Base-by-base conservation (phyloP, 1,140 invertebrate species). In the Babylonia areolata region DNA sequence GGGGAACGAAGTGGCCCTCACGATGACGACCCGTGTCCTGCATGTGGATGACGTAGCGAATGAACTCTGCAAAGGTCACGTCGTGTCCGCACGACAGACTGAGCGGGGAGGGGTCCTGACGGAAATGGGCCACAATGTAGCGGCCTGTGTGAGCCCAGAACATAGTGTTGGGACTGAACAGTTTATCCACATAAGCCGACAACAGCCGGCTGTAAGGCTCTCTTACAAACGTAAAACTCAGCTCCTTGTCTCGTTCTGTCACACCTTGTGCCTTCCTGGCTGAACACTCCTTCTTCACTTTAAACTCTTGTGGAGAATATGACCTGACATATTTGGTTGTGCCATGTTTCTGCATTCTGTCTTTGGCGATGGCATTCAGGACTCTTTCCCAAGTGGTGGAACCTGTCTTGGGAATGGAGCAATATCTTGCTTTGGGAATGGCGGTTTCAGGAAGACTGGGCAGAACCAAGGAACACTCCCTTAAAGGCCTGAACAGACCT, bases 201-300 rank as follows among this genome's bases (percentile, higher is more conserved):
- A 93, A 40, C 2, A 92, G 84, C n/a, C 92, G 64, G 39, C 90
- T 88, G 83, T 89, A 93, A 0, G 92, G 92, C 58, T 93, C 92
- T 33, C 92, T 54, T 0, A 93, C 91, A 75, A 92, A 93, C 87
- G 92, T 88, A n/a, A 93, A 84, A 23, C 35, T 28, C 3, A 33
- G 5, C 2, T 73, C 64, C n/a, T 75, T 46, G 2, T 42, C 35
- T 23, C 35, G 28, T 17, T 23, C 23, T 35, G 17, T n/a, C 1
- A 37, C 39, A 37, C 51, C 37, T 31, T 39, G 3, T 11, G 54
- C 28, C 33, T 31, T 5, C 28, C 54, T 20, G 12, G 1, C 51
- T 88, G 15, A 81, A 46, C 20, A 93, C 89, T 91, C 98, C 97
- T 69, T 96, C 95, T 12, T 64, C 23, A 64, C 5, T 64, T 64